Percentiles rank a stretch among this genome's conserved stretches.
Evolutionary conservation across 2,797 vertebrate genomes (phyloP).

Genomic region (Sardinella longiceps): DNA sequence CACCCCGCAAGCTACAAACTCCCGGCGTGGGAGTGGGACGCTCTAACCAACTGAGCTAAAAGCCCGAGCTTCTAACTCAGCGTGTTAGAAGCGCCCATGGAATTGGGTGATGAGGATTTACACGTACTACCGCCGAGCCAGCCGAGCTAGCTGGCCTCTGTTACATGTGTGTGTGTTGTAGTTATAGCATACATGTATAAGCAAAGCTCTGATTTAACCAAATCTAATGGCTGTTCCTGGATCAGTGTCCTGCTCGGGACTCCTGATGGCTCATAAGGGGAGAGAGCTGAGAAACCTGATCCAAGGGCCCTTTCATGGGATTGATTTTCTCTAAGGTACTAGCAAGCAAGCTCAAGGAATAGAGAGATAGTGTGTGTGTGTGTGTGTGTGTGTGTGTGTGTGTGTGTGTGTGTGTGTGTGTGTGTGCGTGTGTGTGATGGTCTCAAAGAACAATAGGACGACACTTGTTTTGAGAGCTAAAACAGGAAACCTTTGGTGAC

Average conservation of each 20-base stretch:
- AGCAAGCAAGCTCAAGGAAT: neutral
- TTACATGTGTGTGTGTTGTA: neutral
- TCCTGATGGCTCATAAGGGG: neutral
- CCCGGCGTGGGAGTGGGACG: too few relatives aligned
- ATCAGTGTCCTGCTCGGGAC: neutral
- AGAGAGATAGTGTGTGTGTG: neutral
- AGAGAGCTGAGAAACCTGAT: neutral
- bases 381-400: constrained; percentile 5
- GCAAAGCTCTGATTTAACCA: neutral
- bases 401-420: neutral
- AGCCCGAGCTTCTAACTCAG: too few relatives aligned
- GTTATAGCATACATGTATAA: neutral
- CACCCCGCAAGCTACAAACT: too few relatives aligned
- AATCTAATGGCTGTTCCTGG: neutral
- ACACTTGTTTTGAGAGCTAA: too few relatives aligned
- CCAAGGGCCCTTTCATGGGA: neutral
- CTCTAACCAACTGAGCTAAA: too few relatives aligned
- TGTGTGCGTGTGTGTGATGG: neutral
- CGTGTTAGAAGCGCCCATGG: too few relatives aligned
- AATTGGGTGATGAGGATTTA: too few relatives aligned
- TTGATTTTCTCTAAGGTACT: neutral
- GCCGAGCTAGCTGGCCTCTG: too few relatives aligned
- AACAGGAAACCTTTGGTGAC: too few relatives aligned
- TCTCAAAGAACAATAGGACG: too few relatives aligned
- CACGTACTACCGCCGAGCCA: too few relatives aligned